Evolutionary conservation across 2,113 vertebrate genomes (phyloP), one percentile per base, ranked within the genome.

Genomic region (Origma solitaria): DNA sequence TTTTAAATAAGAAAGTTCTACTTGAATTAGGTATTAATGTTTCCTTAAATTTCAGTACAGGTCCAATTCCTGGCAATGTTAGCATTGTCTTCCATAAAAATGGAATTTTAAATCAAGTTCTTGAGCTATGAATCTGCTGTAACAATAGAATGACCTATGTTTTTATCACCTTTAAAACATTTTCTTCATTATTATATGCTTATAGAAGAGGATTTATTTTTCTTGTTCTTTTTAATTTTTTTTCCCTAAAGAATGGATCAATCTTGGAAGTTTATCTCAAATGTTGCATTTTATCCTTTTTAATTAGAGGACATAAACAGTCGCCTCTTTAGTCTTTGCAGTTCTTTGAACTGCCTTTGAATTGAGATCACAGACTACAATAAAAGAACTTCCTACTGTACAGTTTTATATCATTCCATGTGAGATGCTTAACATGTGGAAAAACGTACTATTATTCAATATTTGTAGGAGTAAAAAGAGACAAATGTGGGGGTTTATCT

Each of bases 341-440:
- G 47, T 49, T 88, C 51, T 96, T 90, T 96, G 85, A 96, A 96
- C 56, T 92, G 47, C 64, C 76, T 96, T 92, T 94, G 88, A 95
- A 92, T 95, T 68, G 71, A 75, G 85, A 96, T 81, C 92, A 96
- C 92, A 92, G 78, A 88, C 47, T 86, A 75, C 69, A 83, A 62
- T 47, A 70, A 88, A 94, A 86, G 31, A 60, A 53, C 20, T 80
- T 90, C 71, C 60, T 73, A 81, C 60, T 68, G 79, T 53, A 92
- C 21, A 64, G 40, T 82, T 93, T 90, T 75, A 78, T 86, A 71
- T 7, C 5, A 64, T n/a, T 78, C 37, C 54, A 54, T 86, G 51
- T 40, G 31, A 33, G 21, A 86, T 35, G 31, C 25, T 78, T 60
- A 81, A 53, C 44, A 64, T 31, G 21, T 45, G 86, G 65, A 92